Base-by-base conservation (phyloP, 1,140 invertebrate species). In the Andricus grossulariae region DNA sequence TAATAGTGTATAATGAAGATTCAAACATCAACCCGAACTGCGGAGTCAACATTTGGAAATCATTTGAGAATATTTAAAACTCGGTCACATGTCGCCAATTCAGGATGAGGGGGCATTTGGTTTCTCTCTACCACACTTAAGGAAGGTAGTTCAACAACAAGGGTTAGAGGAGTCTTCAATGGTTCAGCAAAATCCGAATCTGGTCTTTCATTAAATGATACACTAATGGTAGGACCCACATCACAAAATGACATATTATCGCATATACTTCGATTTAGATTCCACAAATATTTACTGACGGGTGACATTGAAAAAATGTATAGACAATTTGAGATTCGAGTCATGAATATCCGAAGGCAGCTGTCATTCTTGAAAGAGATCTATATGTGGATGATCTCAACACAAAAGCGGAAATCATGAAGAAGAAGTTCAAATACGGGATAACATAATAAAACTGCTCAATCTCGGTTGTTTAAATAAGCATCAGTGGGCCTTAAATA, bases 1-100 rank as follows among this genome's bases (percentile, higher is more conserved):
- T 52, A 52, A 60, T 50, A 45, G 49, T 5, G 13, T 82, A 1
- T 39, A 80, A 51, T n/a, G 55, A 19, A 73, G 66, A 73, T 77
- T 85, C 21, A 39, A 72, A n/a, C 32, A 72, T 55, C 51, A 82
- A 51, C 74, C 78, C 32, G 66, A 60, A 8, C 32, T 82, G 16
- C 75, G 77, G 55, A 21, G 19, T 71, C 12, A 77, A 50, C 80
- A 81, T 19, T 66, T 13, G n/a, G 21, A n/a, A 1, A 72, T 82
- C 15, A 74, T 86, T 45, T 51, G 75, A 78, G 85, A 85, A 70
- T 88, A 86, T 73, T 51, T n/a, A n/a, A n/a, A n/a, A n/a, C n/a
- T n/a, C n/a, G n/a, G n/a, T n/a, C n/a, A n/a, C n/a, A n/a, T n/a
- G 83, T 60, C 66, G 2, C n/a, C 8, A 49, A 73, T 21, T 13